A percentile compares a stretch with the other conserved stretches of the same genome.
These are phyloP conservation scores for Cotesia glomerata DNA, from an alignment of 1,140 invertebrate genomes.

Conservation along the genomic window DNA sequence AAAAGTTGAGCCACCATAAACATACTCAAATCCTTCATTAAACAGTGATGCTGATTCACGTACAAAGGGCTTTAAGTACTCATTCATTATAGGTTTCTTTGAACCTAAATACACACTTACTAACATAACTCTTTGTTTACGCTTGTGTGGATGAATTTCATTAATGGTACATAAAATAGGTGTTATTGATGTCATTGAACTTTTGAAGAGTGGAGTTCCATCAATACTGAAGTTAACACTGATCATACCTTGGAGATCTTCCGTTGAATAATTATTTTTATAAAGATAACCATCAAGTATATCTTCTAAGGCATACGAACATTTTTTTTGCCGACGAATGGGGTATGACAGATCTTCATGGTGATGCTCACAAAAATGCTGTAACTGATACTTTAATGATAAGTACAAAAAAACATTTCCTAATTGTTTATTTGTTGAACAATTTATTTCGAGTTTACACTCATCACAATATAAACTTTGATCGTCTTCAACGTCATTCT, in stretches of 20 bases:
- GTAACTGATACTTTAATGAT: too few relatives aligned
- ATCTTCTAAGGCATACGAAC: neutral
- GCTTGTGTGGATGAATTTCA: slow-evolving; percentile 10
- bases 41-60: slow-evolving; percentile 23
- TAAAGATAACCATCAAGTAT: neutral
- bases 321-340: neutral
- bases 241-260: neutral
- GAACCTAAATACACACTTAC: slow-evolving; percentile 35
- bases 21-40: slow-evolving; percentile 32
- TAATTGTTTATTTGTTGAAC: too few relatives aligned
- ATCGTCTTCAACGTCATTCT: too few relatives aligned
- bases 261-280: neutral
- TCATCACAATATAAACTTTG: too few relatives aligned
- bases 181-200: slow-evolving; percentile 23
- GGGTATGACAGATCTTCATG: neutral
- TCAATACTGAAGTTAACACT: slow-evolving; percentile 34
- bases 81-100: slow-evolving; percentile 37
- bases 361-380: too few relatives aligned
- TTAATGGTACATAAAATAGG: slow-evolving; percentile 34
- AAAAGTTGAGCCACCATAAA: slow-evolving; percentile 5
- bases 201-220: slow-evolving; percentile 34
- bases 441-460: too few relatives aligned
- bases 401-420: too few relatives aligned
- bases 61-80: slow-evolving; percentile 37
- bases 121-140: slow-evolving; percentile 24